Evolutionary conservation across 2,888 invertebrate genomes (phyloP), one percentile per base, ranked within the genome.

Genomic region (Cryptocheilus praepositus): DNA sequence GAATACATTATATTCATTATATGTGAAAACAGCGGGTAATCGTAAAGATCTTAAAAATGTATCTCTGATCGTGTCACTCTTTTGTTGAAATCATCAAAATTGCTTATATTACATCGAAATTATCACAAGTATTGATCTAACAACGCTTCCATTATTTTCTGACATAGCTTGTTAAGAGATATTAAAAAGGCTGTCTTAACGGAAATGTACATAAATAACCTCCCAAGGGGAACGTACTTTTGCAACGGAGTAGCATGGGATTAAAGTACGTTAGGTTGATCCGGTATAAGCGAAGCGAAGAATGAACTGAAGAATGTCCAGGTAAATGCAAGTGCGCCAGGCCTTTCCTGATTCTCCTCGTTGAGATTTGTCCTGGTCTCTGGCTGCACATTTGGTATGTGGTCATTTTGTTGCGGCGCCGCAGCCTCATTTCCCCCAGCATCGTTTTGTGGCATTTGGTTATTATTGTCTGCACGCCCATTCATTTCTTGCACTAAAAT

Each of bases 261-360:
- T 89, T 70, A 36, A 5, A 36, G 36, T 36, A 91, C 91, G 81
- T 92, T 91, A 63, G 95, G 96, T 76, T 95, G 94, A 85, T 98
- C 97, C 0, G 98, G 98, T 87, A 98, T 94, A 63, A 99, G 91
- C 0, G 98, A 98, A 11, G 97, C 94, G 88, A 98, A 97, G 89
- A 98, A 98, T 1, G 97, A 95, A 0, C 96, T 93, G 79, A 98
- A 93, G 89, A 98, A 96, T 85, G 96, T 96, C 94, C 96, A 96
- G 21, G 95, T 93, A 19, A 96, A 92, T 54, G 94, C 93, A 72
- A 96, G 89, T 70, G 94, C 89, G 69, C 94, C 91, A 56, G 93
- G 92, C 81, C 92, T 89, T 77, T 89, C 90, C 73, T 86, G 88
- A n/a, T 81, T 88, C 59, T 89, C 89, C 56, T 80, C 81, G 64